Base-by-base conservation (phyloP, 2,888 invertebrate genomes). In the Cyclophora punctaria region DNA sequence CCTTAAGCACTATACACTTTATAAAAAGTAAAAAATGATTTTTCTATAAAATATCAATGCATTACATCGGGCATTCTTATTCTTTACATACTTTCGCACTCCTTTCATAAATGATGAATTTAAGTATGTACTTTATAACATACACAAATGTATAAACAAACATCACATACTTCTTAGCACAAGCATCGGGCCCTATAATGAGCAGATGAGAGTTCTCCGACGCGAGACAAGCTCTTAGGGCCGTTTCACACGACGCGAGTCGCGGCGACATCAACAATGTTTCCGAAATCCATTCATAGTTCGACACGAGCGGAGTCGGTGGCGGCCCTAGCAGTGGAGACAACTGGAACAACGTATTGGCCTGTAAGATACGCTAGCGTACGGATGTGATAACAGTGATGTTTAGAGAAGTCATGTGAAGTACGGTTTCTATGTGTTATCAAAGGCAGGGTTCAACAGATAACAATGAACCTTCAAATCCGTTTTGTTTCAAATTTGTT, bases 111-210 rank as follows among this genome's bases (percentile, higher is more conserved):
- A 20, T 20, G 2, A 20, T 20, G 20, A 1, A 20, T 20, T 20
- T 20, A 1, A 41, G 41, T 41, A n/a, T n/a, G n/a, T n/a, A 41
- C 7, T 7, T 7, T 41, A 7, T 41, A 41, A 7, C 3, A 2
- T 7, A 41, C 7, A 41, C 5, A 41, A 7, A 3, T 41, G 3
- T 7, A 7, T 41, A 42, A 41, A 44, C 4, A 6, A 44, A 56
- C 20, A 20, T 20, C 20, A 20, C 20, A 51, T 60, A 87, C 86
- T 78, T 80, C 47, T 85, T 87, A 42, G 78, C 87, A 47, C 71
- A 67, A 2, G 82, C 82, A 5, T 73, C 73, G 0, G 80, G 76
- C 1, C 84, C 87, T 2, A 81, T 52, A 1, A 87, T 48, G 1
- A 84, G 64, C 2, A 79, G 52, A 53, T 84, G 80, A 3, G 68